Evolutionary conservation across 1,140 invertebrate genomes (phyloP).

Genomic region (Parasteatoda tepidariorum): DNA sequence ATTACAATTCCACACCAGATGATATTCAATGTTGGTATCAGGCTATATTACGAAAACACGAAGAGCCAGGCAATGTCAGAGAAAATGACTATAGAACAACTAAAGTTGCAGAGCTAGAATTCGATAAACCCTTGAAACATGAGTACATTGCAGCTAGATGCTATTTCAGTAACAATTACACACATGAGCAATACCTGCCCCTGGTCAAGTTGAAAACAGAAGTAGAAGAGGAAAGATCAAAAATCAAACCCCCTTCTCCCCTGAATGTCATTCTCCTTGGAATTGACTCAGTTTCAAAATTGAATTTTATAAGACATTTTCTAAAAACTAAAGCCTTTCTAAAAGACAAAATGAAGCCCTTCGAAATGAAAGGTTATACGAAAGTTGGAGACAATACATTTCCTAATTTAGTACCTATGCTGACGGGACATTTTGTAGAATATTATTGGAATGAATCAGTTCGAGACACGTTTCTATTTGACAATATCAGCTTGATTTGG

Average conservation of each 20-base stretch:
- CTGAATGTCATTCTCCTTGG: slow-evolving; percentile 71
- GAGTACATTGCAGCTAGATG: slow-evolving; percentile 29
- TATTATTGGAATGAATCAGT: slow-evolving; percentile 57
- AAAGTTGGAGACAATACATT: slow-evolving; percentile 71
- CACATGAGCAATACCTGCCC: slow-evolving; percentile 29
- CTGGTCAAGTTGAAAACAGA: slow-evolving; percentile 20
- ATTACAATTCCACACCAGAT: slow-evolving; percentile 3
- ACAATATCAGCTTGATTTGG: slow-evolving; percentile 50
- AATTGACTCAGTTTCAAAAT: slow-evolving; percentile 73
- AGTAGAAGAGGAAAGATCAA: not conserved
- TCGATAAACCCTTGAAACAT: slow-evolving; percentile 21
- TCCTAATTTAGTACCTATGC: slow-evolving; percentile 68
- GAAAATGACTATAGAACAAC: slow-evolving; percentile 28
- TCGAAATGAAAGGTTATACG: slow-evolving; percentile 67
- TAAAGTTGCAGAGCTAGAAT: not conserved
- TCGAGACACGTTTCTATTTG: slow-evolving; percentile 21
- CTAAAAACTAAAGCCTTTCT: slow-evolving; percentile 43
- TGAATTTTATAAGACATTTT: slow-evolving; percentile 74
- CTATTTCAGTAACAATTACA: not conserved
- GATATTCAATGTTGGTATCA: slow-evolving; percentile 10
- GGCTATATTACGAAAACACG: not conserved
- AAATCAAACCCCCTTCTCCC: not conserved
- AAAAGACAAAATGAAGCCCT: not conserved
- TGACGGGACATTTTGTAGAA: slow-evolving; percentile 65
- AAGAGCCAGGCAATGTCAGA: not conserved